These are phyloP conservation scores for Pelecanus crispus DNA, from an alignment of 2,113 vertebrate species.

Conservation along the genomic window DNA sequence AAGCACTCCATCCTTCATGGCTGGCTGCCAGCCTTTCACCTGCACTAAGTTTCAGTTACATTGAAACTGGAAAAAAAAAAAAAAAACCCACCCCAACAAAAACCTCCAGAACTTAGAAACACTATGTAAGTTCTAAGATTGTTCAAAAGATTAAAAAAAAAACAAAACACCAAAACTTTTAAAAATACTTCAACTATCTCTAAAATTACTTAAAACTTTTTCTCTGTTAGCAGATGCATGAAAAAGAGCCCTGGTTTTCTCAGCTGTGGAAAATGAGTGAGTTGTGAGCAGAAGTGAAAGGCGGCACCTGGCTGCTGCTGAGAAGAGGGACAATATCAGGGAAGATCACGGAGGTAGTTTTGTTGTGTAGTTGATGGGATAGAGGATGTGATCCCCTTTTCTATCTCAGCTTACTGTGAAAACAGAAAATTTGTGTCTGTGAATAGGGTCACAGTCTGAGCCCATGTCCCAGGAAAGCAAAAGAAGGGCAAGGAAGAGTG, in stretches of 20 bases:
- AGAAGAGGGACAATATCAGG: not conserved
- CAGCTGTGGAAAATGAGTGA: not conserved
- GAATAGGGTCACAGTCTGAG: not conserved
- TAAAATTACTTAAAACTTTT: not conserved
- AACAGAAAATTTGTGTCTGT: not conserved
- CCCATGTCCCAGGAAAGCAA: not conserved
- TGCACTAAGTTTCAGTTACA: not conserved
- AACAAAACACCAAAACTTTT: accelerated
- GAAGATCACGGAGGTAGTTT: not conserved
- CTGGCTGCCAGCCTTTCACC: not conserved
- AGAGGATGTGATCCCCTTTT: not conserved
- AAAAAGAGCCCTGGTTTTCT: not conserved
- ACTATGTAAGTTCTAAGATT: not conserved
- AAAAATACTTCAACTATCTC: not conserved
- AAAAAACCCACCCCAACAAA: not conserved
- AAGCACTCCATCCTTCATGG: not conserved
- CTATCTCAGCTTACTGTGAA: not conserved
- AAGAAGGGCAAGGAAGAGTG: not conserved
- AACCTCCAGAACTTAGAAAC: not conserved
- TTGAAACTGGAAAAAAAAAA: not conserved
- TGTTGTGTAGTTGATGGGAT: not conserved
- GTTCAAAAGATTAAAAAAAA: not conserved
- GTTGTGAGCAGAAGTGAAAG: not conserved
- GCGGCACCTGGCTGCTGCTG: not conserved
- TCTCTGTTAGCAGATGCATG: not conserved